Percentiles rank a stretch among this genome's conserved stretches.
phyloP scores from a whole-genome alignment of 2,888 invertebrate species.

The Drepana falcataria region DNA sequence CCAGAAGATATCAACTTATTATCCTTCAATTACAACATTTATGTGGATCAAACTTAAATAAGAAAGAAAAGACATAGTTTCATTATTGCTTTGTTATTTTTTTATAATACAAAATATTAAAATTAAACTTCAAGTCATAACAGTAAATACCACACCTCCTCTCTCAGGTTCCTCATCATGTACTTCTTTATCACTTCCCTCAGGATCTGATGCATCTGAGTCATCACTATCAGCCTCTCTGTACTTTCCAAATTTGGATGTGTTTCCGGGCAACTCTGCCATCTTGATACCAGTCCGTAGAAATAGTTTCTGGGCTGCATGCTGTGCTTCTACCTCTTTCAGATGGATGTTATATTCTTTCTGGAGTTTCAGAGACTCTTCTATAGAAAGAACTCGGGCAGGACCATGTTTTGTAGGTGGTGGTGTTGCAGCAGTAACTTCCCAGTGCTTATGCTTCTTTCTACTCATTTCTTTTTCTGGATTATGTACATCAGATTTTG shows the following conservation, averaged over 20 bases:
- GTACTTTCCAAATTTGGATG: constrained; percentile 54
- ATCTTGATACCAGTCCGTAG: constrained; percentile 55
- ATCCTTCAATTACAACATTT: too few species aligned
- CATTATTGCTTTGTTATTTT: too few species aligned
- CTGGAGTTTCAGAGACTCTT: constrained; percentile 78
- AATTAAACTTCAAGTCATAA: constrained; percentile 50
- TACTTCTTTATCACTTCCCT: constrained; percentile 75
- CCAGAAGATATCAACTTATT: too few species aligned
- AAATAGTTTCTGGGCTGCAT: constrained; percentile 77
- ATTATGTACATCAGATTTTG: constrained; percentile 72
- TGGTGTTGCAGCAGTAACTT: constrained; percentile 81
- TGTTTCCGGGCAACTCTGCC: constrained; percentile 48
- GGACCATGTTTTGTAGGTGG: constrained; percentile 77
- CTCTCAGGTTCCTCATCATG: constrained; percentile 78
- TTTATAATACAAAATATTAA: too few species aligned
- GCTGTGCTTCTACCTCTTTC: constrained; percentile 72
- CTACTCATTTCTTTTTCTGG: constrained; percentile 73
- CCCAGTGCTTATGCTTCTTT: constrained; percentile 77
- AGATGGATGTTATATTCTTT: constrained; percentile 66
- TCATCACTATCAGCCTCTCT: constrained; percentile 54
- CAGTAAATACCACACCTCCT: constrained; percentile 74
- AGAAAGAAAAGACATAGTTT: too few species aligned
- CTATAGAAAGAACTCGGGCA: constrained; percentile 69
- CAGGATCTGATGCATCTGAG: constrained; percentile 51
- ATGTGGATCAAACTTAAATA: too few species aligned